Conservation (phyloP, 2,888 invertebrate species). For the Rotaria socialis region DNA sequence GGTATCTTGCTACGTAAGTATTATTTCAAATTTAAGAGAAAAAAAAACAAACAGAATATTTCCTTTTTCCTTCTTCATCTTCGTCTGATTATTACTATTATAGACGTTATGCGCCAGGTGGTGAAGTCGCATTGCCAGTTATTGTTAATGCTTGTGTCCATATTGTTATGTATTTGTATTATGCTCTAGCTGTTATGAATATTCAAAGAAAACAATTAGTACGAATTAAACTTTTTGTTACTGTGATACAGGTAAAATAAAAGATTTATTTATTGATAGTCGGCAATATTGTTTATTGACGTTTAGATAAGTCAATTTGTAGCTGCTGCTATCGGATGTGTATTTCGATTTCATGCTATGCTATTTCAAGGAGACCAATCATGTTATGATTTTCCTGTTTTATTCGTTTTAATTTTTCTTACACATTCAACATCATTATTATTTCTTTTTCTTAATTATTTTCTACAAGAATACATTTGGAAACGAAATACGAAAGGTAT, state of each 20-base stretch:
- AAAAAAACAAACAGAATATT: too few relatives aligned
- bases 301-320: conserved; percentile 11
- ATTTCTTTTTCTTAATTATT: conserved; percentile 25
- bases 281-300: background rate
- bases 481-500: background rate
- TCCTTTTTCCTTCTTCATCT: background rate
- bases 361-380: background rate
- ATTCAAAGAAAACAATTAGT: conserved; percentile 1
- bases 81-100: background rate
- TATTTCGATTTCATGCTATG: conserved; percentile 27
- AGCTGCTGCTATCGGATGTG: conserved; percentile 23
- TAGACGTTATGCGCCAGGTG: conserved; percentile 30
- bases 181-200: conserved; percentile 33
- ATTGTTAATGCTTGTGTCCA: conserved; percentile 34
- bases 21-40: background rate
- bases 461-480: conserved; percentile 7
- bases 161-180: conserved; percentile 3
- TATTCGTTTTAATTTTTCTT: conserved; percentile 25
- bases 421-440: conserved; percentile 23
- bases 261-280: background rate
- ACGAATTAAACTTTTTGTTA: background rate
- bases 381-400: conserved; percentile 14
- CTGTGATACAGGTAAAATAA: background rate
- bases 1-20: conserved; percentile 50
- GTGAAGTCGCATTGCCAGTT: background rate